These are phyloP conservation scores for Urocolius indicus DNA, from an alignment of 2,113 vertebrate genomes.

Conservation along the genomic window DNA sequence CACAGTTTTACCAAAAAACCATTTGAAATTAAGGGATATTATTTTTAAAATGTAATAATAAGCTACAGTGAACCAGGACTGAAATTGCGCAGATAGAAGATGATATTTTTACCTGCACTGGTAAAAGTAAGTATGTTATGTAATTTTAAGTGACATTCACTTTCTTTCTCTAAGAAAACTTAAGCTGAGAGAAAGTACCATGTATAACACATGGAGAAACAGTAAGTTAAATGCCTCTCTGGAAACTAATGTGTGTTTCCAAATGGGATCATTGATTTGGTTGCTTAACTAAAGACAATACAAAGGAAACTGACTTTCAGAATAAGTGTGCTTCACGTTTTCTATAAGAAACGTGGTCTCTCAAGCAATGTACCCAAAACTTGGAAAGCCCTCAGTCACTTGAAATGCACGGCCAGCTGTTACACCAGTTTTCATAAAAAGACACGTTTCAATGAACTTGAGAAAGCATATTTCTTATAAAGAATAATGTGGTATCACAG, in stretches of 20 bases:
- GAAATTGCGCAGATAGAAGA: not conserved
- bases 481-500: not conserved
- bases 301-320: not conserved
- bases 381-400: not conserved
- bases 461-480: not conserved
- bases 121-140: not conserved
- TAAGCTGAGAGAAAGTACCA: not conserved
- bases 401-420: not conserved
- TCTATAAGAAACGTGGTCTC: not conserved
- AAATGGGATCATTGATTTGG: not conserved
- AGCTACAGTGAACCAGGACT: not conserved
- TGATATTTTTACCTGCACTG: not conserved
- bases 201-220: not conserved
- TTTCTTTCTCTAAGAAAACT: not conserved
- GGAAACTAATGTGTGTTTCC: not conserved
- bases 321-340: not conserved
- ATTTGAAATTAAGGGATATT: not conserved
- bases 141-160: not conserved
- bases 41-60: not conserved
- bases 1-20: not conserved
- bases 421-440: not conserved
- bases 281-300: not conserved
- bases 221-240: not conserved
- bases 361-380: not conserved
- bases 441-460: not conserved